A percentile compares a stretch with the other conserved stretches of the same genome.
Conservation (phyloP, 2,113 vertebrate genomes). For the Meleagris gallopavo region DNA sequence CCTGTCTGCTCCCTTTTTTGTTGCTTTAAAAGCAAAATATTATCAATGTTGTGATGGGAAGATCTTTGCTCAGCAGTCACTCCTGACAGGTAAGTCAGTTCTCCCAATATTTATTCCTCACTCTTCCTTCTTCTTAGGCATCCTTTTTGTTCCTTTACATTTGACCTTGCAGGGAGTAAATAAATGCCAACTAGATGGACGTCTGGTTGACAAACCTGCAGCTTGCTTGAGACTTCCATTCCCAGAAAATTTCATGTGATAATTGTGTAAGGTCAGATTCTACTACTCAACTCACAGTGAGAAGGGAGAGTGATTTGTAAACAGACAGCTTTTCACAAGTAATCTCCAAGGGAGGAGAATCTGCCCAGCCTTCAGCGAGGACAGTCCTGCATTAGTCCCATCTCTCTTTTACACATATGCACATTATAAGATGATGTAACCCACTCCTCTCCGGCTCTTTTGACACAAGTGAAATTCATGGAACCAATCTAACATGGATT, state of each 20-base stretch:
- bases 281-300: not conserved
- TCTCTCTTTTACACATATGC: not conserved
- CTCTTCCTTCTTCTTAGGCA: constrained; percentile 2
- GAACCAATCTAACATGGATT: constrained; percentile 30
- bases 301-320: not conserved
- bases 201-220: not conserved
- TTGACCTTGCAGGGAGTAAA: not conserved
- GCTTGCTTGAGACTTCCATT: constrained; percentile 27
- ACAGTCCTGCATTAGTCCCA: not conserved
- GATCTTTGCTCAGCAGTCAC: constrained; percentile 37
- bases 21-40: constrained; percentile 62
- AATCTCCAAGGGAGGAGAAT: not conserved
- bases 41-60: constrained; percentile 53
- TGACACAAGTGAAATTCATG: constrained; percentile 42
- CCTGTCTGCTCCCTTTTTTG: constrained; percentile 27
- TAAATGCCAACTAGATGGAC: not conserved
- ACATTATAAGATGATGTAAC: not conserved
- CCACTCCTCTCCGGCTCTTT: not conserved
- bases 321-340: not conserved
- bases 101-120: not conserved
- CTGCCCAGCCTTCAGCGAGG: not conserved
- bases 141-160: not conserved
- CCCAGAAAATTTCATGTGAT: not conserved
- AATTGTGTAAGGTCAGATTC: not conserved
- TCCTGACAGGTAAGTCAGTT: constrained; percentile 61